Base-by-base conservation (phyloP, 2,888 invertebrate genomes). In the Andrena marginata region DNA sequence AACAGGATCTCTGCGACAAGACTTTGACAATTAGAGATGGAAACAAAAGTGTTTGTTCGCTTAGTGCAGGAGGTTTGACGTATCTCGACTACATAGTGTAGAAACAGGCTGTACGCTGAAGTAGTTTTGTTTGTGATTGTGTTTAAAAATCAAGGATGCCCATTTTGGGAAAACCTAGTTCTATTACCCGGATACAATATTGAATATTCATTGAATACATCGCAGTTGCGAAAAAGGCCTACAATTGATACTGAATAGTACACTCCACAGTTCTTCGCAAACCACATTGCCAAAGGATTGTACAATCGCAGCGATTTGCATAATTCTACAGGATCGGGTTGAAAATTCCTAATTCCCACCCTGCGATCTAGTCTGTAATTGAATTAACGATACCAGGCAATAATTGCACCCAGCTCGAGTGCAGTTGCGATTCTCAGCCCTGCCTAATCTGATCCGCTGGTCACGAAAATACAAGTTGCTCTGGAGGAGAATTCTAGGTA, bases 381-480 rank as follows among this genome's bases (percentile, higher is more conserved):
- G 62, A 49, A 51, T 63, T 51, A 56, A 56, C 68, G 35, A 68
- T 20, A 8, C 10, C 49, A 33, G 23, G 29, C 49, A 49, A 26
- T 49, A 56, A 68, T 68, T 68, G n/a, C 62, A 42, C 7, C 31
- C 33, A 8, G n/a, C 0, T 16, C 16, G 16, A 42, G 16, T 13
- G 54, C 68, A 35, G 20, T 33, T 20, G 33, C 33, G n/a, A 72
- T 54, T 72, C 35, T 63, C 63, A 23, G 13, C 8, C 26, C 72
- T 51, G 48, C 23, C 42, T 42, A 42, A 42, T 42, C 16, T 42
- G 42, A 42, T 42, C 16, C 42, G 42, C 42, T 42, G 1, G 42
- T 16, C 42, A 42, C 42, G 42, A 42, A 42, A 42, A 42, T 42
- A 16, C 42, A 42, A 42, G 42, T 16, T 42, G 13, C 13, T 13